Evolutionary conservation across 2,797 vertebrate species (phyloP).

Genomic region (Steatocranus sp.): DNA sequence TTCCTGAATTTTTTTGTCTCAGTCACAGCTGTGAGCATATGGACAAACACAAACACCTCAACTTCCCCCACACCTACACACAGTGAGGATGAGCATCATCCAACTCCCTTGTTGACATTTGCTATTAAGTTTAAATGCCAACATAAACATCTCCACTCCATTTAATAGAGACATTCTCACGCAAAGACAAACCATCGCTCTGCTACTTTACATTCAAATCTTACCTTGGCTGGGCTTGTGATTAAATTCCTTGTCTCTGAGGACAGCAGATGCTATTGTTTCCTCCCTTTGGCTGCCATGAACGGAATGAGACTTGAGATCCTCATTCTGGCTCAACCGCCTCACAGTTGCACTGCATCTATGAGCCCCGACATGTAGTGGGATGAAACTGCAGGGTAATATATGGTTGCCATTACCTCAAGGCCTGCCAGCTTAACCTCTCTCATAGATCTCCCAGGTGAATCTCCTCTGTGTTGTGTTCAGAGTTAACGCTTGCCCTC

Average conservation of each 20-base stretch:
- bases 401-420: constrained; percentile 60
- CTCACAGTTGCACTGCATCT: constrained; percentile 52
- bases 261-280: constrained; percentile 70
- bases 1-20: constrained; percentile 15
- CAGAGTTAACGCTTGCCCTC: constrained; percentile 26
- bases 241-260: constrained; percentile 67
- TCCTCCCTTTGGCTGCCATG: constrained; percentile 58
- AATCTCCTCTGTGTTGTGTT: constrained; percentile 21
- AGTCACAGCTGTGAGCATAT: background rate
- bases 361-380: constrained; percentile 49
- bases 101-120: constrained; percentile 47
- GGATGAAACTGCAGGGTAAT: constrained; percentile 63
- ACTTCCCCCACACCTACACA: background rate
- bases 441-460: constrained; percentile 55
- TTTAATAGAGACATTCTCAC: constrained; percentile 32
- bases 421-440: constrained; percentile 58
- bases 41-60: background rate
- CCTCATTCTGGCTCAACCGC: constrained; percentile 50
- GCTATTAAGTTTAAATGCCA: constrained; percentile 48
- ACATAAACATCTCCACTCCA: constrained; percentile 42
- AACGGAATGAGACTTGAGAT: constrained; percentile 66
- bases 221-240: constrained; percentile 62
- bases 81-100: background rate
- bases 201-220: constrained; percentile 70
- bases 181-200: background rate